These are phyloP conservation scores for Abrostola triplasia DNA, from an alignment of 2,888 invertebrate species.

Conservation along the genomic window DNA sequence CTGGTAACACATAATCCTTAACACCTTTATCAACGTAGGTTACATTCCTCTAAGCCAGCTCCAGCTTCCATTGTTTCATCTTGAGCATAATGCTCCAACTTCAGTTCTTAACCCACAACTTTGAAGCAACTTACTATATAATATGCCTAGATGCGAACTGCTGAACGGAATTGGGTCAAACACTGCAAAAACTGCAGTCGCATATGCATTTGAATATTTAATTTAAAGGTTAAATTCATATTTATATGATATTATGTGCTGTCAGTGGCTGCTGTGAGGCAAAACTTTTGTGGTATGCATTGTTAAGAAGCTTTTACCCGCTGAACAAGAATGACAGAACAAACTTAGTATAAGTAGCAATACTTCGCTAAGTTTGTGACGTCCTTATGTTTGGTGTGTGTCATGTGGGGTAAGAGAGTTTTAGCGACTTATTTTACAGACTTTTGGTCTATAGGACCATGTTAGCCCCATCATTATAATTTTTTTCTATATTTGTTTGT, in stretches of 20 bases:
- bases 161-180: constrained; percentile 35
- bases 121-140: constrained; percentile 29
- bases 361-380: neutral
- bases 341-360: constrained; percentile 2
- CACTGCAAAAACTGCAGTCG: constrained; percentile 34
- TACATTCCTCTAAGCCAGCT: constrained; percentile 17
- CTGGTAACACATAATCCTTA: too few species aligned
- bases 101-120: constrained; percentile 44
- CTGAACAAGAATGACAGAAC: neutral
- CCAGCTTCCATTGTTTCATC: constrained; percentile 10
- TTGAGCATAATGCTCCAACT: constrained; percentile 34
- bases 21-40: neutral
- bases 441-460: too few species aligned
- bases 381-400: neutral
- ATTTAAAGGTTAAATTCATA: too few species aligned
- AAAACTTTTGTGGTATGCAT: neutral
- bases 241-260: too few species aligned
- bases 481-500: too few species aligned
- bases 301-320: neutral
- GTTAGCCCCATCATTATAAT: too few species aligned
- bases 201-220: constrained; percentile 20
- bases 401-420: too few species aligned
- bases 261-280: neutral
- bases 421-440: too few species aligned
- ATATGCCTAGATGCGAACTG: constrained; percentile 20